Evolutionary conservation across 2,113 vertebrate genomes (phyloP).

Genomic region (Uropsilus gracilis): DNA sequence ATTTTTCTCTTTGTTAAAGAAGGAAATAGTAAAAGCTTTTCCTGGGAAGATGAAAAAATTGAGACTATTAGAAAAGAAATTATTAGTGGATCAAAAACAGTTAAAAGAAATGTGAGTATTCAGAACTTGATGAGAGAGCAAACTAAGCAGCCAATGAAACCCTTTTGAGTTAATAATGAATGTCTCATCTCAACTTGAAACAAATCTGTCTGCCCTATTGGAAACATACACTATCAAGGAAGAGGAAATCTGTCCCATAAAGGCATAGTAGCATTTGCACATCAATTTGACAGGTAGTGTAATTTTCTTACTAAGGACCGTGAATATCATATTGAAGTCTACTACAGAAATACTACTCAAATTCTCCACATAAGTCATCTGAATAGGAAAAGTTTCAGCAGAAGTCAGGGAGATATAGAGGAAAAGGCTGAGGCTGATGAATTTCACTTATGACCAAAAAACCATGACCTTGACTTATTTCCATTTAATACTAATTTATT

Average conservation of each 20-base stretch:
- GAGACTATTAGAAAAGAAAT: constrained; percentile 80
- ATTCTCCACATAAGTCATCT: constrained; percentile 77
- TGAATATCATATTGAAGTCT: constrained; percentile 80
- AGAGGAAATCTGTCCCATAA: constrained; percentile 81
- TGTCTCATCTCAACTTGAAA: constrained; percentile 83
- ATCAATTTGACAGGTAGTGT: constrained; percentile 83
- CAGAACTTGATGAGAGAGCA: constrained; percentile 75
- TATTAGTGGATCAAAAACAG: constrained; percentile 81
- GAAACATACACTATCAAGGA: constrained; percentile 83
- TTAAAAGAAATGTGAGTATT: constrained; percentile 79
- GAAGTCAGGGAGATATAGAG: constrained; percentile 65
- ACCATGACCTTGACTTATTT: constrained; percentile 80
- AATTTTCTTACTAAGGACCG: constrained; percentile 82
- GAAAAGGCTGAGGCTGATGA: constrained; percentile 67
- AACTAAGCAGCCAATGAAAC: constrained; percentile 82
- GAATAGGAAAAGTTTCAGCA: constrained; percentile 80
- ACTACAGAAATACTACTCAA: constrained; percentile 64
- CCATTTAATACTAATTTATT: constrained; percentile 77
- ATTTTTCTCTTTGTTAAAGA: constrained; percentile 58
- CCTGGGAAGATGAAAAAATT: constrained; percentile 72
- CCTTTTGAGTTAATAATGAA: constrained; percentile 84
- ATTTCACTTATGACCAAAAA: constrained; percentile 80
- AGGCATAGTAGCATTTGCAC: constrained; percentile 82
- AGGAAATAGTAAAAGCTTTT: constrained; percentile 67
- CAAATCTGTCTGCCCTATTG: constrained; percentile 83